phyloP scores from a whole-genome alignment of 35 echinoderm and acorn worm genomes.

The Stichopus chloronotus region DNA sequence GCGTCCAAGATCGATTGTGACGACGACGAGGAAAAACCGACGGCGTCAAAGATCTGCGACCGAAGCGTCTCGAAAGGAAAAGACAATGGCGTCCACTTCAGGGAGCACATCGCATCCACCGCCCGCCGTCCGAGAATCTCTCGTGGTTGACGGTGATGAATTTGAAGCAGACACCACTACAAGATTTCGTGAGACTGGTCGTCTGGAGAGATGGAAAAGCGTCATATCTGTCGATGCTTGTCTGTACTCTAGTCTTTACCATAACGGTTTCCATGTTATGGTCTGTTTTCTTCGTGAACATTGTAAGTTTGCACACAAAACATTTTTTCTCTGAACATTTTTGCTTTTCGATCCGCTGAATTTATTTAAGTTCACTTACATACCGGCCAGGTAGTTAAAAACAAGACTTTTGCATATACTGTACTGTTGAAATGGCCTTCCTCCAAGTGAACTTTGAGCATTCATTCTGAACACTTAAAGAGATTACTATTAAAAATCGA shows the following conservation, averaged over 20 bases:
- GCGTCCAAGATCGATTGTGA: neutral
- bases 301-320: conserved; percentile 21
- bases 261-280: conserved; percentile 22
- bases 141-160: neutral
- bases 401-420: too few species aligned
- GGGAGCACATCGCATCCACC: neutral
- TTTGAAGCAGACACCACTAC: neutral
- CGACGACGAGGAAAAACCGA: neutral
- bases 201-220: conserved; percentile 30
- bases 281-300: conserved; percentile 43
- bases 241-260: conserved; percentile 17
- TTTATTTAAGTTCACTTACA: too few species aligned
- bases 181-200: neutral
- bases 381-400: too few species aligned
- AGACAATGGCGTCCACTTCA: neutral
- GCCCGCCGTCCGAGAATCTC: too few species aligned
- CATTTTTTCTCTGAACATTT: neutral
- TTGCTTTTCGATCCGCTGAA: neutral
- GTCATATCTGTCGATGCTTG: neutral
- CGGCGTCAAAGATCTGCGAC: neutral
- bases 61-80: neutral
- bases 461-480: too few species aligned
- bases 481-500: too few species aligned
- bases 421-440: too few species aligned
- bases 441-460: too few species aligned